Conservation (phyloP, 2,797 vertebrate genomes). For the Meda fulgida region DNA sequence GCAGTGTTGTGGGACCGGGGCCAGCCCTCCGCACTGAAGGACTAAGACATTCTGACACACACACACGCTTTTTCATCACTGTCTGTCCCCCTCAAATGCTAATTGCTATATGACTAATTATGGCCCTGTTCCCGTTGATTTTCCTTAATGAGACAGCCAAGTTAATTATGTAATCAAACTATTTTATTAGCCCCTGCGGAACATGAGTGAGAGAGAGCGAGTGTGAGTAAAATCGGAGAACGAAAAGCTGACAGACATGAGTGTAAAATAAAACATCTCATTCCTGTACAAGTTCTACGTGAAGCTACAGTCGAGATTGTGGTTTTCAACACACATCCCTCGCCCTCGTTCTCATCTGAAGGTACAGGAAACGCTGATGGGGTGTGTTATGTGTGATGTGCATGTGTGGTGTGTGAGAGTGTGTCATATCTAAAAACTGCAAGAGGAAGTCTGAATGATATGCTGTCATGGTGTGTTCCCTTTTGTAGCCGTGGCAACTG, state of each 20-base stretch:
- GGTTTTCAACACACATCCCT: conserved; percentile 11
- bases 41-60: conserved; percentile 32
- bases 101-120: conserved; percentile 92
- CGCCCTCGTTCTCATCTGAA: conserved; percentile 16
- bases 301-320: neutral
- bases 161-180: conserved; percentile 93
- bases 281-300: neutral
- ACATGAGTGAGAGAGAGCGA: conserved; percentile 57
- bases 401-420: conserved; percentile 36
- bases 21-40: conserved; percentile 31
- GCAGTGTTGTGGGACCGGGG: conserved; percentile 21
- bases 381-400: conserved; percentile 37
- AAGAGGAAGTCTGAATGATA: conserved; percentile 46
- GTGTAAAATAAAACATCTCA: conserved; percentile 34
- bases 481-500: conserved; percentile 40
- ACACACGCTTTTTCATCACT: conserved; percentile 73
- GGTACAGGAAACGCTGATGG: conserved; percentile 30
- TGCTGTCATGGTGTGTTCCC: conserved; percentile 27
- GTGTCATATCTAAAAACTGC: conserved; percentile 46
- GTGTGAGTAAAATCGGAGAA: neutral
- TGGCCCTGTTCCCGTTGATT: conserved; percentile 91
- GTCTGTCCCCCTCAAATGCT: conserved; percentile 86
- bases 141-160: conserved; percentile 92
- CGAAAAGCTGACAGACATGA: conserved; percentile 6
- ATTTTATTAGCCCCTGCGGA: conserved; percentile 87